Evolutionary conservation across 1,140 invertebrate species (phyloP), one percentile per base, ranked within the genome.

Genomic region (Sminthurinus signatus): DNA sequence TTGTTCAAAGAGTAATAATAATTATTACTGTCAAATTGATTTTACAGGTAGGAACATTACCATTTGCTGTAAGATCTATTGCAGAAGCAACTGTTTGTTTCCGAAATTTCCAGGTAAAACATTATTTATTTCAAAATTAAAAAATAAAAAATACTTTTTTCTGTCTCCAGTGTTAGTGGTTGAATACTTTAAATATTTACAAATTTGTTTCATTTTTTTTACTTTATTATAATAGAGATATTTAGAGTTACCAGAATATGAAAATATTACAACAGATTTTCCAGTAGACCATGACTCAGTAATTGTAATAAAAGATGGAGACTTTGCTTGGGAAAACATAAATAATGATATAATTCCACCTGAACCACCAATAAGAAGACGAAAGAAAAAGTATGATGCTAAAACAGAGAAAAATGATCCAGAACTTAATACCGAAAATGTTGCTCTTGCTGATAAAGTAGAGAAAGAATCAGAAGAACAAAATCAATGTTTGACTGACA

Each of bases 11-110:
- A n/a, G n/a, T n/a, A n/a, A n/a, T n/a, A n/a, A n/a, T n/a, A n/a
- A n/a, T n/a, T n/a, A n/a, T n/a, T n/a, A n/a, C n/a, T n/a, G n/a
- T n/a, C n/a, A n/a, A n/a, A n/a, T n/a, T n/a, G n/a, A n/a, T n/a
- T n/a, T n/a, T n/a, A n/a, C n/a, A n/a, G n/a, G n/a, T n/a, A n/a
- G 73, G 69, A 44, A 73, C 62, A 19, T 36, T 73, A 17, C 73
- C 71, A 21, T 72, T 71, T 63, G 71, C 69, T 21, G 50, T 71
- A 8, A 60, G 66, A 32, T 71, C 71, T 31, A 64, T 73, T 32
- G 68, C 64, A 27, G 73, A 73, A 56, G 64, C 71, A 2, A 56
- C 43, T 17, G 65, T 73, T 19, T 69, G 69, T 57, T 73, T 72
- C 43, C 36, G 64, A 51, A 72, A 72, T 44, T 63, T 73, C 46